Evolutionary conservation across 2,888 invertebrate species (phyloP).

Genomic region (Steinernema carpocapsae): DNA sequence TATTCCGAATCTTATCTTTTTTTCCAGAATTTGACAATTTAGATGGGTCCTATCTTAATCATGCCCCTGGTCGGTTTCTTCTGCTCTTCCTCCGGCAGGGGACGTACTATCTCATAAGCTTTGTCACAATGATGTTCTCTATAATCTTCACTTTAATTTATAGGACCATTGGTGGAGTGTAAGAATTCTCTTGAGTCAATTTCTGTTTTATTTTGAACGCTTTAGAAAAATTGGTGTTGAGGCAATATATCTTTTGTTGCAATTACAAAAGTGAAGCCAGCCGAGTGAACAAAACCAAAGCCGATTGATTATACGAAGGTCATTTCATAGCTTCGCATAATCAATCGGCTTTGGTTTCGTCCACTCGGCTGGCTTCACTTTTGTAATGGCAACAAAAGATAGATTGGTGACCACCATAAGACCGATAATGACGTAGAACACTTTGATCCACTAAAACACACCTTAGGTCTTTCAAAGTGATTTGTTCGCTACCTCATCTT

Average conservation of each 20-base stretch:
- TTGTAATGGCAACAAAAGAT: background rate
- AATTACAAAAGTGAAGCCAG: too few relatives aligned
- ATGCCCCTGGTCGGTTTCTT: background rate
- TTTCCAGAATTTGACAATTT: background rate
- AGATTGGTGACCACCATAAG: background rate
- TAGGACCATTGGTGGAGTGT: too few relatives aligned
- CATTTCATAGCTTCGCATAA: too few relatives aligned
- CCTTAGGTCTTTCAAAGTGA: background rate
- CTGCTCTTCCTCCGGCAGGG: background rate
- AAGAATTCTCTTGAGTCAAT: too few relatives aligned
- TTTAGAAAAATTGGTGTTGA: too few relatives aligned
- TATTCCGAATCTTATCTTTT: background rate
- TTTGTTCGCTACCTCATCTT: background rate
- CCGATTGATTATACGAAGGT: too few relatives aligned
- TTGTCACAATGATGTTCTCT: background rate
- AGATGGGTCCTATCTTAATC: background rate
- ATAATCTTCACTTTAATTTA: background rate
- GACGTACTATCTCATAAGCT: background rate
- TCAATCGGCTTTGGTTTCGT: background rate
- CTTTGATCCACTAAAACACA: background rate
- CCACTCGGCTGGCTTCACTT: slow-evolving; percentile 19
- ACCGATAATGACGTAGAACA: background rate
- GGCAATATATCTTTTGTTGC: too few relatives aligned
- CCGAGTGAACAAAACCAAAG: too few relatives aligned
- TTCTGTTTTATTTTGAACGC: too few relatives aligned